These are phyloP conservation scores for Drosophila ogumai DNA, from an alignment of 1,140 invertebrate genomes.

Conservation along the genomic window DNA sequence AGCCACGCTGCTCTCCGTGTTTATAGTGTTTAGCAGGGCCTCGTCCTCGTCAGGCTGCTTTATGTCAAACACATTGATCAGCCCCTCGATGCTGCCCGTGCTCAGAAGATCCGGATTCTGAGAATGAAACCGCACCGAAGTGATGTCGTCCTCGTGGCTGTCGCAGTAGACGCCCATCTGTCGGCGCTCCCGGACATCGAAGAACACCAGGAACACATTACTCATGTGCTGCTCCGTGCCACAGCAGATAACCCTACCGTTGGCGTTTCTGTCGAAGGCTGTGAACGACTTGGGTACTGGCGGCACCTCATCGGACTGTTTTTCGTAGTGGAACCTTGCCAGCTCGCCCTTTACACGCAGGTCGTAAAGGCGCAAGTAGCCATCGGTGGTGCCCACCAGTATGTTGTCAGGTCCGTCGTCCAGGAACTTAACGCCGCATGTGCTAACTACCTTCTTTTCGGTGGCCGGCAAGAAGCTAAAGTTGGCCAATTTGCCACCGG, in stretches of 20 bases:
- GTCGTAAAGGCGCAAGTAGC: slow-evolving; percentile 70
- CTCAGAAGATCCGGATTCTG: slow-evolving; percentile 89
- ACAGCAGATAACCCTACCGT: slow-evolving; percentile 90
- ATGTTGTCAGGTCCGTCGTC: slow-evolving; percentile 60
- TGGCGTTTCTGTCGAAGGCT: slow-evolving; percentile 91
- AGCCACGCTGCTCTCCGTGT: slow-evolving; percentile 93
- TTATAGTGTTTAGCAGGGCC: slow-evolving; percentile 92
- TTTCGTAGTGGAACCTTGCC: slow-evolving; percentile 54
- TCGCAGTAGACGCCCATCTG: slow-evolving; percentile 94
- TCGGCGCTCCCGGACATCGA: slow-evolving; percentile 90
- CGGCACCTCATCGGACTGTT: slow-evolving; percentile 73
- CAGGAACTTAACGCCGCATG: slow-evolving; percentile 71
- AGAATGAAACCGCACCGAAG: slow-evolving; percentile 92
- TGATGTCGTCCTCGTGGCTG: slow-evolving; percentile 93
- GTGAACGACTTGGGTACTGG: slow-evolving; percentile 86
- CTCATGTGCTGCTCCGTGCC: slow-evolving; percentile 90
- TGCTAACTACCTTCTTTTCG: neutral
- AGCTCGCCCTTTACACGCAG: slow-evolving; percentile 56
- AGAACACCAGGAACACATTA: slow-evolving; percentile 93
- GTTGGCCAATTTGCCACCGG: slow-evolving; percentile 21
- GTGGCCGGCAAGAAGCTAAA: slow-evolving; percentile 23
- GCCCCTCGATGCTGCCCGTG: slow-evolving; percentile 92
- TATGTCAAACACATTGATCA: slow-evolving; percentile 94
- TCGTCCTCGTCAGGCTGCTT: slow-evolving; percentile 91
- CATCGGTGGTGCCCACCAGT: slow-evolving; percentile 69